Base-by-base conservation (phyloP, 2,113 vertebrate genomes). In the Haplochromis burtoni region DNA sequence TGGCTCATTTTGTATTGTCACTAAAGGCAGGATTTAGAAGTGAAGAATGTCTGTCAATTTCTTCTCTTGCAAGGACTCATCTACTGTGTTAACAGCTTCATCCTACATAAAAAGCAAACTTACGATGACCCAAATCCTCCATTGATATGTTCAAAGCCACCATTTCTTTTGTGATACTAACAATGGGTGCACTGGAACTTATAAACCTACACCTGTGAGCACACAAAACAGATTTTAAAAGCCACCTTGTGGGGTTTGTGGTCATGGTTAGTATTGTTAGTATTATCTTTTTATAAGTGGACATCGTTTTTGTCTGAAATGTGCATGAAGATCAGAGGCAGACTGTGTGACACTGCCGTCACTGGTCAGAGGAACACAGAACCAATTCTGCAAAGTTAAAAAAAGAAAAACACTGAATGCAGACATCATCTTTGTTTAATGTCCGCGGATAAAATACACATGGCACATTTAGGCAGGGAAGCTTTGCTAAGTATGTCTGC, bases 231-330 rank as follows among this genome's bases (percentile, higher is more conserved):
- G 73, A 29, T 29, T 49, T 51, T 31, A 51, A 78, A 73, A 78
- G 45, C 45, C 26, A 31, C 45, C 45, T 51, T 78, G 45, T 33
- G 73, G 73, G 73, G 16, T n/a, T 45, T 51, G 26, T 51, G 73
- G 73, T 0, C 73, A 78, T n/a, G 17, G 26, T 51, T 51, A 12
- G 71, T 12, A 76, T 76, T 76, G 10, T 8, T 61, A 61, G 57
- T 1, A 33, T 33, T 61, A 49, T 49, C 26, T 31, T 78, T 78
- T 51, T 33, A 51, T 78, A 49, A 78, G 26, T 49, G 73, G 45
- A 29, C 1, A 0, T 49, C 0, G 10, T n/a, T 51, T 51, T 78
- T 78, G 45, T 78, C 0, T 0, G 73, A 31, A 78, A 51, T 31
- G 29, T 51, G 73, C 1, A 31, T 31, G 26, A 51, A 31, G 73